A percentile compares a stretch with the other conserved stretches of the same genome.
phyloP scores from a whole-genome alignment of 1,140 invertebrate species.

The Orussus abietinus region DNA sequence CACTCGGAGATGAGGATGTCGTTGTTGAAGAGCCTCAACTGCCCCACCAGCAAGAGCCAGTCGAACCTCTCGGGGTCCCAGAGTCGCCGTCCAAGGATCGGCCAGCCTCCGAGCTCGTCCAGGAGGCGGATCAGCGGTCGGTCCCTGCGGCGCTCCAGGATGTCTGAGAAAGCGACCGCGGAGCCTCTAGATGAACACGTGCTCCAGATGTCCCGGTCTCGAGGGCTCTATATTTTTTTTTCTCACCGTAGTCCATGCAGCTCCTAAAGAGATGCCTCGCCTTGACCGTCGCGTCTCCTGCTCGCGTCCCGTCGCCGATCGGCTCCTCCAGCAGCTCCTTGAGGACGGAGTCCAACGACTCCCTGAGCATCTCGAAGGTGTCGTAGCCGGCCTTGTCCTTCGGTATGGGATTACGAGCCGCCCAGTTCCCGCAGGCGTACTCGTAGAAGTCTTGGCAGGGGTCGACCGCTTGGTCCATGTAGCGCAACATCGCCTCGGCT shows the following conservation, averaged over 20 bases:
- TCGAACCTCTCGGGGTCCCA: constrained; percentile 68
- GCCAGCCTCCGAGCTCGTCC: constrained; percentile 78
- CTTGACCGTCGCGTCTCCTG: constrained; percentile 63
- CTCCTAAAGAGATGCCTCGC: constrained; percentile 78
- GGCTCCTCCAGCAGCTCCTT: constrained; percentile 64
- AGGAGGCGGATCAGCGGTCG: constrained; percentile 70
- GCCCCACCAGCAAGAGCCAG: constrained; percentile 71
- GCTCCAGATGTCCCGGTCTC: not conserved
- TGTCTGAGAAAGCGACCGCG: constrained; percentile 45
- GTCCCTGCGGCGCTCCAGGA: constrained; percentile 65
- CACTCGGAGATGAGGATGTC: constrained; percentile 79
- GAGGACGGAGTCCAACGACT: constrained; percentile 68
- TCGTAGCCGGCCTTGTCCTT: constrained; percentile 77
- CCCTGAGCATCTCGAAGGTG: constrained; percentile 77
- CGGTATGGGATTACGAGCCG: constrained; percentile 76
- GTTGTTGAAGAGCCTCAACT: constrained; percentile 77
- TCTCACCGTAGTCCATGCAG: constrained; percentile 75
- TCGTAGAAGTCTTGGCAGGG: constrained; percentile 91
- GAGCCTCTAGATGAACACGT: constrained; percentile 1
- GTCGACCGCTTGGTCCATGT: constrained; percentile 73
- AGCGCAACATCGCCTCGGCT: constrained; percentile 67
- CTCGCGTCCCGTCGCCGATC: constrained; percentile 28
- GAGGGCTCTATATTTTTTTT: not conserved
- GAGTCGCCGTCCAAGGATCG: constrained; percentile 64
- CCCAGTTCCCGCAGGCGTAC: constrained; percentile 87